These are phyloP conservation scores for Eupithecia abbreviata DNA, from an alignment of 2,888 invertebrate genomes.

Conservation along the genomic window DNA sequence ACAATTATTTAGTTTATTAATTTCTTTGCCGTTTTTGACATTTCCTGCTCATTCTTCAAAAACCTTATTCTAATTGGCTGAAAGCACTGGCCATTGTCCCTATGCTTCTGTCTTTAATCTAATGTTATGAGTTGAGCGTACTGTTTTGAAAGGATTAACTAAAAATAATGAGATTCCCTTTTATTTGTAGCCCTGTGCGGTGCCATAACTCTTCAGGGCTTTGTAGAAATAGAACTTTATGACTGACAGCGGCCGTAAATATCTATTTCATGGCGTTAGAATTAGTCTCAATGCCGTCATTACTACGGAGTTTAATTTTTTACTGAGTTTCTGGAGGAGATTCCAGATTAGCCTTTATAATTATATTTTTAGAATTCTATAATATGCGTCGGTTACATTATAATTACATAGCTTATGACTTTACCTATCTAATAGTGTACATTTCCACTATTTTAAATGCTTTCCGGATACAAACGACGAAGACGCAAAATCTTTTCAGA, in stretches of 20 bases:
- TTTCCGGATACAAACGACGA: too few species aligned
- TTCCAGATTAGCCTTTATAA: background rate
- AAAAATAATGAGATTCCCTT: conserved; percentile 22
- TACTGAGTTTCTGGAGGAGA: background rate
- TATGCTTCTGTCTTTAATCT: background rate
- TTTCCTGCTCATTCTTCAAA: background rate
- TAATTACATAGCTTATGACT: too few species aligned
- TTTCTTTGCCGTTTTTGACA: background rate
- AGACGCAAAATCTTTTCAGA: too few species aligned
- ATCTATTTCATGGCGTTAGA: background rate
- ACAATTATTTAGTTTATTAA: background rate
- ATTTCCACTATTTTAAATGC: too few species aligned
- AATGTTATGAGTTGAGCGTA: conserved; percentile 21
- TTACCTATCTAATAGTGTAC: too few species aligned
- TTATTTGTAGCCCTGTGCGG: conserved; percentile 19
- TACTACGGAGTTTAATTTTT: background rate
- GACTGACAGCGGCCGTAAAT: conserved; percentile 17
- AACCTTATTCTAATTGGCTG: background rate
- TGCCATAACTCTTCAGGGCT: conserved; percentile 15
- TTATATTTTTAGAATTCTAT: too few species aligned
- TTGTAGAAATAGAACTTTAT: conserved; percentile 24
- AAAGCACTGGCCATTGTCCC: background rate
- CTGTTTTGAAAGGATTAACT: conserved; percentile 32
- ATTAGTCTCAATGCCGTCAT: background rate
- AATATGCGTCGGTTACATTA: too few species aligned